Evolutionary conservation across 2,113 vertebrate species (phyloP), one percentile per base, ranked within the genome.

Genomic region (Callospermophilus lateralis): DNA sequence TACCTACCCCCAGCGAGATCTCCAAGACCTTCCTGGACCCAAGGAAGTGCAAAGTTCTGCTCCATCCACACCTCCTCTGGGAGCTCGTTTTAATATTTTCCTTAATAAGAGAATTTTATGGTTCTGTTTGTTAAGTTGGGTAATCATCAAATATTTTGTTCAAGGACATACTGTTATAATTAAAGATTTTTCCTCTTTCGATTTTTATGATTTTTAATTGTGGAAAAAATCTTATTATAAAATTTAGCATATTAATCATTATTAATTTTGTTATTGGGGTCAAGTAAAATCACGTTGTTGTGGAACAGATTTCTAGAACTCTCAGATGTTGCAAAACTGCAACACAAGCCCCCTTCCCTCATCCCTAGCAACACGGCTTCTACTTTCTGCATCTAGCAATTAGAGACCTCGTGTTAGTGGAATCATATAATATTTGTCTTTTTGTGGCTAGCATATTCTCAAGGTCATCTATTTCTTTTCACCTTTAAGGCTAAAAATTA

Each of bases 101-200:
- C n/a, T 68, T 34, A 81, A 42, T 61, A 58, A 81, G 20, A 32
- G 30, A 26, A 45, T 84, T 61, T 58, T 65, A 39, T 39, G 28
- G 37, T 74, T 26, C n/a, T 48, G 20, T 26, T 42, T 77, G 37
- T 24, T 3, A 20, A 70, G 48, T 28, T 83, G 24, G 65, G 68
- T 87, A 51, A 61, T 84, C 67, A 61, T 81, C 11, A 87, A 70
- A 53, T 70, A 55, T 34, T 81, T 94, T 97, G 37, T 83, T 83
- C 55, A 73, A 28, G 12, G 24, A 81, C 65, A 42, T 58, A 48
- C 10, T 92, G 13, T 39, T 67, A 13, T 53, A 39, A 89, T 76
- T 11, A 42, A 63, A 8, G 77, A 16, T 70, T 42, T 37, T 68
- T 73, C 72, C 20, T 37, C 22, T 32, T 94, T 91, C 55, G 67